Conservation (phyloP, 2,113 vertebrate species). For the Vulpes lagopus region DNA sequence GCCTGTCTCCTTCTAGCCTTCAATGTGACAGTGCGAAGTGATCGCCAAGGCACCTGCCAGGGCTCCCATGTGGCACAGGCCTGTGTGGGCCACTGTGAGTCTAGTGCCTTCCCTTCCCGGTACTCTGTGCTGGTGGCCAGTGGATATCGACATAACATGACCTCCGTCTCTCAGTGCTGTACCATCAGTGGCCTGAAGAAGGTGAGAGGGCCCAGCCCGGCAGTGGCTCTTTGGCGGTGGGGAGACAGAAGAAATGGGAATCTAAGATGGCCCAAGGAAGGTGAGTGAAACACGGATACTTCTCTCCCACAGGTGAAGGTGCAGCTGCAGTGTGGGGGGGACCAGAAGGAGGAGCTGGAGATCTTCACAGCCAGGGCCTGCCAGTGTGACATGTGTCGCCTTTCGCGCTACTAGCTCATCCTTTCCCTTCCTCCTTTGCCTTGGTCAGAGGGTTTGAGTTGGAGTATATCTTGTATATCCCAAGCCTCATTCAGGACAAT, state of each 20-base stretch:
- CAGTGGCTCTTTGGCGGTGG: accelerated
- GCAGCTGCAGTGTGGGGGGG: slow-evolving; percentile 88
- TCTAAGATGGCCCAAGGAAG: neutral
- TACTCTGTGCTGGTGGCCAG: slow-evolving; percentile 93
- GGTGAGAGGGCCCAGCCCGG: slow-evolving; percentile 69
- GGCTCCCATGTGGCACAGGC: slow-evolving; percentile 90
- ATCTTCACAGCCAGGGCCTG: slow-evolving; percentile 91
- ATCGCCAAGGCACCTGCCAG: slow-evolving; percentile 90
- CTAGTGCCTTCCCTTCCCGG: slow-evolving; percentile 94
- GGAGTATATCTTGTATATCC: neutral
- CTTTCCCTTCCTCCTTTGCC: neutral
- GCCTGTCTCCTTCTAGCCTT: slow-evolving; percentile 86
- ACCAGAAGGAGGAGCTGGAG: slow-evolving; percentile 89
- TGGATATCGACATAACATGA: slow-evolving; percentile 93
- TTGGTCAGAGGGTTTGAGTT: neutral
- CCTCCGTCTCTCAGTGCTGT: slow-evolving; percentile 93
- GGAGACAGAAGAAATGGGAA: accelerated
- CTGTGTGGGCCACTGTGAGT: slow-evolving; percentile 95
- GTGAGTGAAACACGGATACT: too few relatives aligned
- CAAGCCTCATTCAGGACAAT: neutral
- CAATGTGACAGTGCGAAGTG: slow-evolving; percentile 93
- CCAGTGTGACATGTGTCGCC: slow-evolving; percentile 93
- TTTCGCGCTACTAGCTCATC: slow-evolving; percentile 89
- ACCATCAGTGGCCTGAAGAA: slow-evolving; percentile 89
- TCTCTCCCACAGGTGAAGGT: slow-evolving; percentile 89